A percentile compares a stretch with the other conserved stretches of the same genome.
Evolutionary conservation across 2,888 invertebrate genomes (phyloP).

Genomic region (Isotomurus palustris): DNA sequence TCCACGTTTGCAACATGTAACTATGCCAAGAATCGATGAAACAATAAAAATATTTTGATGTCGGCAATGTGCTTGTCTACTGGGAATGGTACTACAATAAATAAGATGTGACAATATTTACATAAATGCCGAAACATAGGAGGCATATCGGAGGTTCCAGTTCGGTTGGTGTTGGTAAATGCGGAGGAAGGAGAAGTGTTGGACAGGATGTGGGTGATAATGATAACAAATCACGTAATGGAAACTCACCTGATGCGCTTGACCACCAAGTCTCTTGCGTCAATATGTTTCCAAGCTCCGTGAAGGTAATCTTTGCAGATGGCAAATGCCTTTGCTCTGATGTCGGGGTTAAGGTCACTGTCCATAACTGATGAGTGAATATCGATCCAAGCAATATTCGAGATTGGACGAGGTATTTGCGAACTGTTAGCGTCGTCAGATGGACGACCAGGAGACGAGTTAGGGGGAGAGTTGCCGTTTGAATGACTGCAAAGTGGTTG

Average conservation of each 20-base stretch:
- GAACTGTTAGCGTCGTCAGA: too few relatives aligned
- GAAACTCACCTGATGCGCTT: conserved; percentile 76
- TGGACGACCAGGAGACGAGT: background rate
- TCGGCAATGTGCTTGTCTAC: too few relatives aligned
- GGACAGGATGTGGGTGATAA: background rate
- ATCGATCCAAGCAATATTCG: conserved; percentile 4
- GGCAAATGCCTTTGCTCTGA: conserved; percentile 74
- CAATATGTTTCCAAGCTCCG: conserved; percentile 83
- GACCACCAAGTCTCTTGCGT: conserved; percentile 69
- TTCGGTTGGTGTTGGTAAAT: too few relatives aligned
- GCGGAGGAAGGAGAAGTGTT: background rate
- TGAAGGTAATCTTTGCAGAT: conserved; percentile 85
- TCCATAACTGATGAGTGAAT: conserved; percentile 26
- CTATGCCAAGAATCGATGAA: too few relatives aligned
- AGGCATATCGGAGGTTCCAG: too few relatives aligned
- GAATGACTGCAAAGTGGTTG: background rate
- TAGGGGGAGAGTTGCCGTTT: background rate
- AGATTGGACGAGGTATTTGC: background rate
- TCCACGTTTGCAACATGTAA: too few relatives aligned
- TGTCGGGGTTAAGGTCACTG: conserved; percentile 55
- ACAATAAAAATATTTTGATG: too few relatives aligned
- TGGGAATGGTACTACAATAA: too few relatives aligned
- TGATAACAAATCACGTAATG: too few relatives aligned
- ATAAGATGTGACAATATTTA: too few relatives aligned
- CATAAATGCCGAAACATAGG: too few relatives aligned